Percentiles rank a stretch among this genome's conserved stretches.
Conservation (phyloP, 2,797 vertebrate species). For the Amblyopsis hoosieri region DNA sequence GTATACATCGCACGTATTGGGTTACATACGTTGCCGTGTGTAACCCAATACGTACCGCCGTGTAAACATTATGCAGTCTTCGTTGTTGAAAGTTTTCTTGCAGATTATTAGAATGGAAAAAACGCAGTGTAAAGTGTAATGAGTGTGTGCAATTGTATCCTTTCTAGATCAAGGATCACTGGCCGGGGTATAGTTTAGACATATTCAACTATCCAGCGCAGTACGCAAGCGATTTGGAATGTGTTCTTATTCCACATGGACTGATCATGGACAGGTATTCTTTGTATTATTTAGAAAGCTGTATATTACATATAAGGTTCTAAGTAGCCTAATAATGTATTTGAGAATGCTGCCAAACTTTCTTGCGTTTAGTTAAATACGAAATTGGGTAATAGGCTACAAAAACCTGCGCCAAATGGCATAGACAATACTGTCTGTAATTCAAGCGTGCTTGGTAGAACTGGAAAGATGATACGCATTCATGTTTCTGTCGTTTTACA, state of each 20-base stretch:
- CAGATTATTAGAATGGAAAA: background rate
- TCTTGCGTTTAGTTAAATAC: no score
- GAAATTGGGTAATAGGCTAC: no score
- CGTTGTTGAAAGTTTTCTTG: background rate
- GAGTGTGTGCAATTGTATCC: background rate
- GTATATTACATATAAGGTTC: no score
- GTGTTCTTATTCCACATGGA: constrained; percentile 88
- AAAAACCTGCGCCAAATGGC: no score
- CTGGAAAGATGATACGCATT: background rate
- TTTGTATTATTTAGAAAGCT: background rate
- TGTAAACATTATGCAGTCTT: background rate
- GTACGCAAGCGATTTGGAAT: constrained; percentile 87
- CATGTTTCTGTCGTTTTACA: constrained; percentile 50
- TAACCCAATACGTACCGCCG: background rate
- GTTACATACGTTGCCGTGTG: background rate
- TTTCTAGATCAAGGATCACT: constrained; percentile 82
- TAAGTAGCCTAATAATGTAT: no score
- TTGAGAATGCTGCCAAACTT: no score
- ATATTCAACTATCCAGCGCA: constrained; percentile 88
- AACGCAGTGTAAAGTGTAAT: background rate
- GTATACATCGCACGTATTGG: background rate
- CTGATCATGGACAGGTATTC: constrained; percentile 90
- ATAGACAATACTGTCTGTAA: no score
- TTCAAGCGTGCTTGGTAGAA: no score
- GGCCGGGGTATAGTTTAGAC: constrained; percentile 88